phyloP scores from a whole-genome alignment of 1,140 invertebrate species.

The Drosophila santomea region DNA sequence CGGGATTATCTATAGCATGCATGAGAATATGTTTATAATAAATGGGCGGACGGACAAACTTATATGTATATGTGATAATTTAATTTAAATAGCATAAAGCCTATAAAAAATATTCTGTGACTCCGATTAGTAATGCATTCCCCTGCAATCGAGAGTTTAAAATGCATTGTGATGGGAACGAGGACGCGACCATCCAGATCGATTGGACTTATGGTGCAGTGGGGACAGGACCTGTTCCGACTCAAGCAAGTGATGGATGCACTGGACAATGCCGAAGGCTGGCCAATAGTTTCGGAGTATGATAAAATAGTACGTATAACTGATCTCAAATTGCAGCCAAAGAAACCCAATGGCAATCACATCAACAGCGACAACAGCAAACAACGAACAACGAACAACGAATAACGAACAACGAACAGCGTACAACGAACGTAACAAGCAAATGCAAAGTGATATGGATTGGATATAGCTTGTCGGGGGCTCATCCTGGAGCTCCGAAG shows the following conservation, averaged over 20 bases:
- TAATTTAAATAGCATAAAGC: no score
- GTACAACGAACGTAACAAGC: constrained; percentile 67
- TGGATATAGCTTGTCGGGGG: constrained; percentile 39
- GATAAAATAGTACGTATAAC: constrained; percentile 3
- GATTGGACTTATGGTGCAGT: constrained; percentile 46
- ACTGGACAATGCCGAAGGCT: constrained; percentile 31
- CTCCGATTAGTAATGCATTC: constrained; percentile 32
- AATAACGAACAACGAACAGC: constrained; percentile 49
- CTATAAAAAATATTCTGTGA: not conserved
- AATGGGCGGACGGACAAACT: constrained; percentile 11
- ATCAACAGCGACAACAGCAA: constrained; percentile 69
- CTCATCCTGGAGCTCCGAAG: constrained; percentile 44
- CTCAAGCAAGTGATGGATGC: constrained; percentile 32
- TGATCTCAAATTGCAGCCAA: constrained; percentile 24
- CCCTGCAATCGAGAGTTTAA: constrained; percentile 14
- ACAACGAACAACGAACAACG: constrained; percentile 29
- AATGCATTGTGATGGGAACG: constrained; percentile 36
- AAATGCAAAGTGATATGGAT: constrained; percentile 75
- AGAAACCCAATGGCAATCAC: constrained; percentile 49
- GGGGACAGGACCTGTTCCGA: constrained; percentile 32
- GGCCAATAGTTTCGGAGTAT: constrained; percentile 4
- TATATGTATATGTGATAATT: not conserved
- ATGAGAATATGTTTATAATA: not conserved
- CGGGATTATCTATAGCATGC: constrained; percentile 4
- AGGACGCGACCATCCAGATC: constrained; percentile 9